phyloP scores from a whole-genome alignment of 2,113 vertebrate genomes.

The Percopsis transmontana region DNA sequence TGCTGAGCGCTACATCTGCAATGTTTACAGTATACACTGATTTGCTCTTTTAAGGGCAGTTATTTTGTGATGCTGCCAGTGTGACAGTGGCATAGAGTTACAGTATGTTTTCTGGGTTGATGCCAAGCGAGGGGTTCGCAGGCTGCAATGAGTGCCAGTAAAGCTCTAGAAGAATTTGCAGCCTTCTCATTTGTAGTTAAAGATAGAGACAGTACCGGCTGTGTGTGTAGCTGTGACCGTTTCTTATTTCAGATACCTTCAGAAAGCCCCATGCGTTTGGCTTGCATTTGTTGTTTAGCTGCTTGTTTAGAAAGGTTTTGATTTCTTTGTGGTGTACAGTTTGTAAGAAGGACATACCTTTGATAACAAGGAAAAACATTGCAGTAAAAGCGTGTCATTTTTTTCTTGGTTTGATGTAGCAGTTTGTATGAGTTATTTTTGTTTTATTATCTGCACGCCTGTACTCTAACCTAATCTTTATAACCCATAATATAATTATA shows the following conservation, averaged over 20 bases:
- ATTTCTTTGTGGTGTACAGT: slow-evolving; percentile 1
- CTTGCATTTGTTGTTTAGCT: slow-evolving; percentile 65
- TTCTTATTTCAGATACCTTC: slow-evolving; percentile 79
- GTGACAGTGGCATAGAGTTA: slow-evolving; percentile 69
- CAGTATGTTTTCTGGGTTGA: slow-evolving; percentile 56
- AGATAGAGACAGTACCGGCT: slow-evolving; percentile 87
- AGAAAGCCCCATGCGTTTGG: slow-evolving; percentile 43
- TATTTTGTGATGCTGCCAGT: slow-evolving; percentile 47
- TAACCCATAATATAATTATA: too few species aligned
- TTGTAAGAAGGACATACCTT: slow-evolving; percentile 36
- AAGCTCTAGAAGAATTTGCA: slow-evolving; percentile 91
- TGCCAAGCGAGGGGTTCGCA: slow-evolving; percentile 67
- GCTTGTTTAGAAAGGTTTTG: slow-evolving; percentile 27
- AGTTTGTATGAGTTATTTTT: slow-evolving; percentile 16
- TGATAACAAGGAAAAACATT: slow-evolving; percentile 46
- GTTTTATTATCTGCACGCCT: too few species aligned
- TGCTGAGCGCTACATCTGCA: slow-evolving; percentile 4
- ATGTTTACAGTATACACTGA: slow-evolving; percentile 30
- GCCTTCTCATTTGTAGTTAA: slow-evolving; percentile 94
- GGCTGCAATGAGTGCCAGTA: slow-evolving; percentile 84
- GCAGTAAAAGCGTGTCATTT: slow-evolving; percentile 81
- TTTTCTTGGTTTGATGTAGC: neutral
- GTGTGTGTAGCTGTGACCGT: slow-evolving; percentile 74
- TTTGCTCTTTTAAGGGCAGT: slow-evolving; percentile 68
- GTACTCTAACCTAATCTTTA: too few species aligned